Percentiles rank a stretch among this genome's conserved stretches.
phyloP scores from a whole-genome alignment of 2,888 invertebrate genomes.

The Argynnis bischoffii region DNA sequence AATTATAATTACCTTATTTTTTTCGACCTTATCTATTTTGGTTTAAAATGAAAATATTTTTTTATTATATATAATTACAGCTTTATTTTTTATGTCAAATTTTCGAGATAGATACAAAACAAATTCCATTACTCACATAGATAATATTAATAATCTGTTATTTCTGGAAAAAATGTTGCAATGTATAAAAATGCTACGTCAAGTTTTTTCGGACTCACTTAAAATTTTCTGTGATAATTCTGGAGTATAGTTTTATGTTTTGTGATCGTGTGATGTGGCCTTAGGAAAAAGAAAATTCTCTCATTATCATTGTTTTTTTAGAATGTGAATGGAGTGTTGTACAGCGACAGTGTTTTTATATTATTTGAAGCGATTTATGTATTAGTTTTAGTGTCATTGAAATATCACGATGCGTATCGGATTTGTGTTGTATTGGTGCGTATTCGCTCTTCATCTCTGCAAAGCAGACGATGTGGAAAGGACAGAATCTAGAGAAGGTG shows the following conservation, averaged over 20 bases:
- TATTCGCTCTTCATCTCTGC: constrained; percentile 76
- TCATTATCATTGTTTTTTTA: constrained; percentile 57
- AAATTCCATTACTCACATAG: background rate
- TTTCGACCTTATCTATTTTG: background rate
- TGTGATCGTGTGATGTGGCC: constrained; percentile 69
- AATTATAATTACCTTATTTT: background rate
- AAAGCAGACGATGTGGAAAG: constrained; percentile 75
- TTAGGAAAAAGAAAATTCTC: constrained; percentile 55
- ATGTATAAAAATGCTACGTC: constrained; percentile 22
- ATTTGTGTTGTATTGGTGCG: constrained; percentile 79
- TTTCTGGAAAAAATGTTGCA: constrained; percentile 27
- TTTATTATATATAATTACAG: background rate
- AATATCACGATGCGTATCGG: constrained; percentile 79
- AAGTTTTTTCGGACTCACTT: constrained; percentile 37
- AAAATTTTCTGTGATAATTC: constrained; percentile 61
- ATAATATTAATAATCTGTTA: constrained; percentile 14
- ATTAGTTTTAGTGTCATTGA: constrained; percentile 72
- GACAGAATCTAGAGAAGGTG: constrained; percentile 71
- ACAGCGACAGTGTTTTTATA: constrained; percentile 59
- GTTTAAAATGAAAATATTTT: background rate
- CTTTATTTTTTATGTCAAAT: background rate
- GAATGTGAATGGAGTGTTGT: constrained; percentile 72
- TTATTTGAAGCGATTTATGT: constrained; percentile 62
- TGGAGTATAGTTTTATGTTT: constrained; percentile 59
- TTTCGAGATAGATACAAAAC: background rate